Base-by-base conservation (phyloP, 2,797 vertebrate genomes). In the Myotis myotis region DNA sequence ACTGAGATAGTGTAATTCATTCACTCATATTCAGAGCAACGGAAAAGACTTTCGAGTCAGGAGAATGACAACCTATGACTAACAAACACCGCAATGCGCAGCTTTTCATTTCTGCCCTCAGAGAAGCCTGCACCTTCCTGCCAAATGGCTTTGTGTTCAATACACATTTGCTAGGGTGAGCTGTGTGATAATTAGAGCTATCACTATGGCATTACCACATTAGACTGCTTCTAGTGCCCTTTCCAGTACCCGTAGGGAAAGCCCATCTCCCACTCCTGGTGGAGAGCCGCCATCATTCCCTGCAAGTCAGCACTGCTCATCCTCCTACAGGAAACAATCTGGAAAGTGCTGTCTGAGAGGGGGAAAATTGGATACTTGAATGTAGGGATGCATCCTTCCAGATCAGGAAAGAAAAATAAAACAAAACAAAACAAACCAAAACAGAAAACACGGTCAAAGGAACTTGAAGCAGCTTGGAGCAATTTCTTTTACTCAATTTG, bases 181-280 rank as follows among this genome's bases (percentile, higher is more conserved):
- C 75, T 76, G 71, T 86, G 57, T 75, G 94, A 87, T 94, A 96
- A 96, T 97, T 96, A 96, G 96, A 95, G 87, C 57, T 91, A 91
- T 96, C 96, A 87, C 95, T 94, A 95, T 97, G 89, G 96, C 92
- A 94, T 96, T 93, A 94, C 78, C 89, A 79, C 92, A 91, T 96
- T 95, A 96, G 75, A 71, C 38, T 71, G 53, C 80, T 91, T 96
- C 51, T 93, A 91, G 64, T 82, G 44, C 13, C 64, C 80, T 75
- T 93, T 86, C 87, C 51, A 96, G 94, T 86, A 33, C 17, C 55
- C 28, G 47, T 64, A 91, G 79, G 91, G 38, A 64, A 83, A 83
- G 93, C 82, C 51, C 20, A 62, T 23, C 44, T 88, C 86, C n/a
- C 4, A 83, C 33, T 87, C 28, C 30, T 71, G 20, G 28, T 93